Percentiles rank a stretch among this genome's conserved stretches.
phyloP scores from a whole-genome alignment of 1,140 invertebrate genomes.

The Drosophila orosa region DNA sequence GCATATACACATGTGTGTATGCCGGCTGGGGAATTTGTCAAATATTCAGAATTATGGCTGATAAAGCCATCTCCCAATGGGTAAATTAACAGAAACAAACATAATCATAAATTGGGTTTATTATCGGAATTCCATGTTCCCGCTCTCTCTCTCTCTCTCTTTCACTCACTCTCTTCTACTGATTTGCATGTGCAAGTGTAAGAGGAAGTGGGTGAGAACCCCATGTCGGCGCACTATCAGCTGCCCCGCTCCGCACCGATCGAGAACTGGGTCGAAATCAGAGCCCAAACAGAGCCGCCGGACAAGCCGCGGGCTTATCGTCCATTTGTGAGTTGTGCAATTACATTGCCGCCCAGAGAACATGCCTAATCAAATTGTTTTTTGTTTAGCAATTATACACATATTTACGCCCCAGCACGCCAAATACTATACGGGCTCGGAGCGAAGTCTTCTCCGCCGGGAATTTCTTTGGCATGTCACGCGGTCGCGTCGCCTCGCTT shows the following conservation, averaged over 20 bases:
- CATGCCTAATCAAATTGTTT: conserved; percentile 47
- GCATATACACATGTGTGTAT: conserved; percentile 16
- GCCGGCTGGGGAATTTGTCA: conserved; percentile 50
- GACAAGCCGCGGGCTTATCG: conserved; percentile 35
- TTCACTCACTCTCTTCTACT: neutral
- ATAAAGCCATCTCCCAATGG: conserved; percentile 45
- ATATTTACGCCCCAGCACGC: conserved; percentile 15
- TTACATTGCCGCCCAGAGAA: conserved; percentile 37
- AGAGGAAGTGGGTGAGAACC: conserved; percentile 8
- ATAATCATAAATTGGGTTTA: conserved; percentile 30
- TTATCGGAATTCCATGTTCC: conserved; percentile 28
- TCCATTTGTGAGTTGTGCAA: conserved; percentile 33
- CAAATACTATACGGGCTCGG: conserved; percentile 20
- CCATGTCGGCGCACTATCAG: conserved; percentile 16
- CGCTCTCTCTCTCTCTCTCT: neutral
- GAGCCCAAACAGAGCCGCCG: conserved; percentile 14
- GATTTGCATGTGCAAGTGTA: conserved; percentile 27
- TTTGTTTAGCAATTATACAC: conserved; percentile 39
- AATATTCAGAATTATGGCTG: conserved; percentile 56
- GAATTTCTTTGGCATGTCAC: conserved; percentile 73
- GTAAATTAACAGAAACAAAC: conserved; percentile 48
- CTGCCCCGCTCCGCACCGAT: conserved; percentile 3
- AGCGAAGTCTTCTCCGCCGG: conserved; percentile 29
- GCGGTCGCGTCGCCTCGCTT: conserved; percentile 46
- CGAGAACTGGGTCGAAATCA: conserved; percentile 24